Percentiles rank a stretch among this genome's conserved stretches.
Conservation (phyloP, 1,140 invertebrate species). For the Trichomalopsis sarcophagae region DNA sequence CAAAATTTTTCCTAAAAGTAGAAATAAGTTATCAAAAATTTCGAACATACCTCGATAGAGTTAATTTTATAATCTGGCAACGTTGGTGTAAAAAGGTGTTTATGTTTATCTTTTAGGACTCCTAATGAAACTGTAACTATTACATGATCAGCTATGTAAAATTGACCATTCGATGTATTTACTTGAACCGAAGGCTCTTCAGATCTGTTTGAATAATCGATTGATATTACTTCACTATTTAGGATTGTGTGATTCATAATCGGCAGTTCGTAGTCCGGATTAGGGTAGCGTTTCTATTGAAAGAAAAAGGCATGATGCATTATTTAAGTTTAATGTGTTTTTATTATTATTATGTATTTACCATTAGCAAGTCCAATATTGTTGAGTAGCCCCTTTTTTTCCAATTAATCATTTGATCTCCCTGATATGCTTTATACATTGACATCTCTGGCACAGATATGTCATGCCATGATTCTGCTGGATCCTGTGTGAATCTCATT, state of each 20-base stretch:
- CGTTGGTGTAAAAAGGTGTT: constrained; percentile 77
- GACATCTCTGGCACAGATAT: constrained; percentile 72
- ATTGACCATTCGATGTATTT: constrained; percentile 77
- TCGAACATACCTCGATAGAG: constrained; percentile 75
- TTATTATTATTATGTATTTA: constrained; percentile 58
- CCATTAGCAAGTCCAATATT: constrained; percentile 77
- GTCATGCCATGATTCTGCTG: constrained; percentile 77
- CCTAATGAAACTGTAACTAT: constrained; percentile 83
- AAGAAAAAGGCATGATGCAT: not conserved
- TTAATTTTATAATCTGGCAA: constrained; percentile 78
- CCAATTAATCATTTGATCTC: constrained; percentile 78
- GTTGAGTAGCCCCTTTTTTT: constrained; percentile 77
- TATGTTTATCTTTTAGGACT: constrained; percentile 80
- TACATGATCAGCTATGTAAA: constrained; percentile 79
- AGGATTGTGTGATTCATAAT: constrained; percentile 65
- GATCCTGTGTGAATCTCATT: constrained; percentile 74
- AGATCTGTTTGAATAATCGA: constrained; percentile 52
- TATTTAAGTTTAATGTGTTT: constrained; percentile 1
- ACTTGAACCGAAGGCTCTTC: constrained; percentile 65
- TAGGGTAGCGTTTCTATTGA: constrained; percentile 64
- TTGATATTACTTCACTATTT: constrained; percentile 61
- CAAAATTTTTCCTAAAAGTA: not conserved
- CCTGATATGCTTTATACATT: constrained; percentile 76
- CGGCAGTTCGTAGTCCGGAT: constrained; percentile 59
- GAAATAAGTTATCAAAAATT: not conserved